A percentile compares a stretch with the other conserved stretches of the same genome.
These are phyloP conservation scores for Melikaiella ostensackeni DNA, from an alignment of 2,888 invertebrate species.

Conservation along the genomic window DNA sequence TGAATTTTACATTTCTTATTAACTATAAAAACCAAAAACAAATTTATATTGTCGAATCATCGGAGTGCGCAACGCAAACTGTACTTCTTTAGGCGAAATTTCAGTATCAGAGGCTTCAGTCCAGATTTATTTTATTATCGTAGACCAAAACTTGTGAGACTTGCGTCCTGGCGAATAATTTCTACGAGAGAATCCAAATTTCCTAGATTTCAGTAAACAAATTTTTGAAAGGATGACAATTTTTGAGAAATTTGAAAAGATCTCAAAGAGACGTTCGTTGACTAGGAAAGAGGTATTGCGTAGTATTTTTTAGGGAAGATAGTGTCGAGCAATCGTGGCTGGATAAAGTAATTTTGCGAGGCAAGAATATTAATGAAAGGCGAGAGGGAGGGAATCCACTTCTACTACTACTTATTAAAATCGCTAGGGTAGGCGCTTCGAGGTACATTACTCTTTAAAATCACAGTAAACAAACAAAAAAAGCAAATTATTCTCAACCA, in stretches of 20 bases:
- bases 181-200: not conserved
- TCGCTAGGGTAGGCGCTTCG: conserved; percentile 75
- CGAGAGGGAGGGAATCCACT: conserved; percentile 47
- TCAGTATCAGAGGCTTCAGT: conserved; percentile 49
- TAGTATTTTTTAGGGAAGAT: conserved; percentile 33
- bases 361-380: conserved; percentile 27
- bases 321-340: not conserved
- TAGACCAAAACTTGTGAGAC: not conserved
- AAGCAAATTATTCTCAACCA: conserved; percentile 71
- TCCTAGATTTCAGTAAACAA: not conserved
- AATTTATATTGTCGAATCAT: conserved; percentile 36
- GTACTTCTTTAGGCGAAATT: conserved; percentile 48
- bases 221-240: not conserved
- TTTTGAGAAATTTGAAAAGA: not conserved
- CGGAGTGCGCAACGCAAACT: conserved; percentile 48
- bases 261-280: conserved; percentile 26
- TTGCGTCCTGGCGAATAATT: conserved; percentile 21
- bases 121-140: conserved; percentile 38
- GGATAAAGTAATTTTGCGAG: conserved; percentile 27
- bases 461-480: conserved; percentile 64
- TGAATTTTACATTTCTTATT: conserved; percentile 57
- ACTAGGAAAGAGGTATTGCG: conserved; percentile 23
- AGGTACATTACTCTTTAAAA: conserved; percentile 70
- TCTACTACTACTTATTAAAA: conserved; percentile 55
- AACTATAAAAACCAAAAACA: conserved; percentile 25